Percentiles rank a stretch among this genome's conserved stretches.
phyloP scores from a whole-genome alignment of 2,797 vertebrate genomes.

The Hemitrygon akajei region DNA sequence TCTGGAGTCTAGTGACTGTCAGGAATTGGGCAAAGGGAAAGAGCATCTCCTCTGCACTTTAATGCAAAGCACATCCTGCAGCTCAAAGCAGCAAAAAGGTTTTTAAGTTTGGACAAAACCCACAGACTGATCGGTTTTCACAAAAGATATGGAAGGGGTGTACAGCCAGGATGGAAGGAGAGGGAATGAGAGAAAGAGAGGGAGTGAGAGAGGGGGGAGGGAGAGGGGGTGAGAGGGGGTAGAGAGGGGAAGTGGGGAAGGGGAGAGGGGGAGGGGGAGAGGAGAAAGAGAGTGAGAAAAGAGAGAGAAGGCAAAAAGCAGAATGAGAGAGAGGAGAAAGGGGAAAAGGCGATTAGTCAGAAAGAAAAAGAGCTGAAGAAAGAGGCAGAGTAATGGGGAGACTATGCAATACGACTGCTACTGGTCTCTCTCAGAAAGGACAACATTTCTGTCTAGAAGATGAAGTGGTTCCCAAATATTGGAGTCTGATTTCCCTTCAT shows the following conservation, averaged over 20 bases:
- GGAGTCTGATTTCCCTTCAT: no score
- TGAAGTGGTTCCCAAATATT: no score
- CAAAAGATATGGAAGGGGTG: not conserved
- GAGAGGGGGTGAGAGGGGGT: not conserved
- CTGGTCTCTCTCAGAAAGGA: no score
- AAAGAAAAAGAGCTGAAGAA: not conserved
- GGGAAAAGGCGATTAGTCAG: not conserved
- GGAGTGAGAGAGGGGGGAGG: not conserved
- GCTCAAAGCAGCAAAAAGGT: no score
- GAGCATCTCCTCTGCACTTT: not conserved
- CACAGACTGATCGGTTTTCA: not conserved
- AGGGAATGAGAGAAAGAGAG: no score
- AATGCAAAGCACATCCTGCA: not conserved
- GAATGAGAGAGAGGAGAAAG: not conserved
- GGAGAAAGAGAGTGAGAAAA: not conserved
- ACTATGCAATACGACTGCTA: no score
- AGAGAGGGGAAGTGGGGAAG: no score
- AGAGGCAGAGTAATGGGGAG: not conserved
- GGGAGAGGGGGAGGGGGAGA: not conserved
- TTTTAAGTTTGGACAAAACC: not conserved
- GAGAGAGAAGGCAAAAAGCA: not conserved
- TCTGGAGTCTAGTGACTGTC: not conserved
- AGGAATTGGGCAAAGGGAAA: not conserved
- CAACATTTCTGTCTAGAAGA: no score
- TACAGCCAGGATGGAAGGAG: no score